These are phyloP conservation scores for Tenthredo distinguenda DNA, from an alignment of 2,888 invertebrate species.

Conservation along the genomic window DNA sequence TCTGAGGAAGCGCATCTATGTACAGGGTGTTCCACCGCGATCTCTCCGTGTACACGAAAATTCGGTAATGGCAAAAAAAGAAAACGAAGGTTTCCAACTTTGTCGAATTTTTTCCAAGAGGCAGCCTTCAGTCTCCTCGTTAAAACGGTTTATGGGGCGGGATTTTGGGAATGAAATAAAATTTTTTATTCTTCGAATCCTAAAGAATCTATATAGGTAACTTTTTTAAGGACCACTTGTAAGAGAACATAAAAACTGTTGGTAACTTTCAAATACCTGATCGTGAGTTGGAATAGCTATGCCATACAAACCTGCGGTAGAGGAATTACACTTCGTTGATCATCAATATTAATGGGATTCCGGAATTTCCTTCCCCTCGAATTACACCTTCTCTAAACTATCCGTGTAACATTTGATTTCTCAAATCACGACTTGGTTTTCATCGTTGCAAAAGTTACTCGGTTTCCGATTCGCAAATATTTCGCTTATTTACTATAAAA, in stretches of 20 bases:
- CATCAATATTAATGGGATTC: slow-evolving; percentile 1
- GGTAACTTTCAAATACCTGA: neutral
- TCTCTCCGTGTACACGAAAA: neutral
- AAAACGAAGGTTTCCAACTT: neutral
- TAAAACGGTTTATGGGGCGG: neutral
- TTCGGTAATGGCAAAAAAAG: neutral
- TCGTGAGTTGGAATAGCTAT: neutral
- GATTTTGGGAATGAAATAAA: neutral
- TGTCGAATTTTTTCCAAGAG: neutral
- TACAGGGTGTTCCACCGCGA: neutral
- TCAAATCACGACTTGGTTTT: neutral
- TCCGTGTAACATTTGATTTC: neutral
- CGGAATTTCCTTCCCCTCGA: neutral
- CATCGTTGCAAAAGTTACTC: neutral
- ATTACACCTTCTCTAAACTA: neutral
- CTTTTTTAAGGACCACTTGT: slow-evolving; percentile 2
- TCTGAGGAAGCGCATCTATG: neutral
- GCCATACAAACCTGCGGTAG: neutral
- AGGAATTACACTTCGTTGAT: slow-evolving; percentile 7
- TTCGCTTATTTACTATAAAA: neutral
- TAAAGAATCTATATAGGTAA: neutral
- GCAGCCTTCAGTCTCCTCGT: neutral
- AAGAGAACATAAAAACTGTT: slow-evolving; percentile 7
- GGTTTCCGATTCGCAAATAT: neutral
- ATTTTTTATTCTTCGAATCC: neutral